phyloP scores from a whole-genome alignment of 2,797 vertebrate genomes.

The Macrochelys suwanniensis region DNA sequence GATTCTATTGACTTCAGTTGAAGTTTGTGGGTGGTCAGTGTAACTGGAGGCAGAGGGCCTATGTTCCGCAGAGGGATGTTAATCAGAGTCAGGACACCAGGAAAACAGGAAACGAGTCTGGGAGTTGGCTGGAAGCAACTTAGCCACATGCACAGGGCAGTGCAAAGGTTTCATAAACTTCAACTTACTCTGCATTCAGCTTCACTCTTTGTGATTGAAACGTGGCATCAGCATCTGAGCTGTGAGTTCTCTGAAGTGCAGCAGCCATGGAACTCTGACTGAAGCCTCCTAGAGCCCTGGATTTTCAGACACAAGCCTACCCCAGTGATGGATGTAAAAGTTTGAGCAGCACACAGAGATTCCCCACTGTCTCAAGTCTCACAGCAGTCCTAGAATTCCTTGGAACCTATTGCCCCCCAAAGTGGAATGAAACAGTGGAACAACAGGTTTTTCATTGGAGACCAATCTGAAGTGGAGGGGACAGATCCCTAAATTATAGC shows the following conservation, averaged over 20 bases:
- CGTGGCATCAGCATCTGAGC: neutral
- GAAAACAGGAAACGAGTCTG: neutral
- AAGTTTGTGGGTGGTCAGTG: neutral
- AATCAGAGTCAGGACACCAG: neutral
- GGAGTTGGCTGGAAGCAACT: neutral
- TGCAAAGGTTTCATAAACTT: neutral
- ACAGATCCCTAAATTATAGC: neutral
- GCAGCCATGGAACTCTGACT: neutral
- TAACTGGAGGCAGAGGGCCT: neutral
- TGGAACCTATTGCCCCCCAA: neutral
- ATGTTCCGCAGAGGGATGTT: neutral
- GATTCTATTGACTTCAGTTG: constrained; percentile 16
- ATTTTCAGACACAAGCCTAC: neutral
- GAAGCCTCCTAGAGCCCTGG: neutral
- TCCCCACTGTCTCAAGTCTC: neutral
- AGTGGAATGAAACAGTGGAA: neutral
- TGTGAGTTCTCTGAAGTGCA: neutral
- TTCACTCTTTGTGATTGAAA: neutral
- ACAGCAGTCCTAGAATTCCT: neutral
- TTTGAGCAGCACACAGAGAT: neutral
- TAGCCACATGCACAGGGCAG: neutral
- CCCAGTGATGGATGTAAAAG: neutral
- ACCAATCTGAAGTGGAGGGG: neutral
- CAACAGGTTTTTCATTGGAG: neutral
- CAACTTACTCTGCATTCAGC: neutral